Conservation (phyloP, 2,888 invertebrate genomes). For the Pammene aurita region DNA sequence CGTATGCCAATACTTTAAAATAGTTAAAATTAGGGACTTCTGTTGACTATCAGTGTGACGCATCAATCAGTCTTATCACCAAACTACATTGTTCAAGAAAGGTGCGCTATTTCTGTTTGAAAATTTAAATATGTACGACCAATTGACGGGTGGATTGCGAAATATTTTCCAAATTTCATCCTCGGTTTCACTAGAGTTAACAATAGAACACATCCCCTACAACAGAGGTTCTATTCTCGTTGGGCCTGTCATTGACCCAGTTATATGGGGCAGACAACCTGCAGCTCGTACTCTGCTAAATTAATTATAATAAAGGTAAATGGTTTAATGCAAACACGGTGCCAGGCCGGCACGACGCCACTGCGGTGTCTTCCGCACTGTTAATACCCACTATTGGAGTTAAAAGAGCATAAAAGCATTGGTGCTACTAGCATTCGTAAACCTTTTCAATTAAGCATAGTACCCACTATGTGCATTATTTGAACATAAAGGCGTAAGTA, state of each 20-base stretch:
- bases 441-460: not conserved
- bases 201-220: conserved; percentile 74
- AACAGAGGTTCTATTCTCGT: conserved; percentile 76
- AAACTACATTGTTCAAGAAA: too few species aligned
- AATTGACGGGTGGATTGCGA: too few species aligned
- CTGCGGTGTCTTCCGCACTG: conserved; percentile 29
- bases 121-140: too few species aligned
- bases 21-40: too few species aligned
- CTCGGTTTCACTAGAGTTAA: conserved; percentile 52
- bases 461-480: not conserved
- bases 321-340: conserved; percentile 62
- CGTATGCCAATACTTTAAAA: too few species aligned
- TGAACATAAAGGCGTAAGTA: not conserved
- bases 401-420: not conserved
- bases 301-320: conserved; percentile 75
- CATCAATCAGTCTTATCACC: too few species aligned
- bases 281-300: conserved; percentile 65
- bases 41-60: too few species aligned
- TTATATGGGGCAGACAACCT: conserved; percentile 64
- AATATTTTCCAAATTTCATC: conserved; percentile 16
- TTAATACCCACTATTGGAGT: not conserved
- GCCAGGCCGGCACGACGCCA: conserved; percentile 57
- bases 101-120: too few species aligned
- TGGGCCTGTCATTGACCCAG: conserved; percentile 78
- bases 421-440: not conserved